Conservation (phyloP, 2,113 vertebrate species). For the Pleuronectes platessa region DNA sequence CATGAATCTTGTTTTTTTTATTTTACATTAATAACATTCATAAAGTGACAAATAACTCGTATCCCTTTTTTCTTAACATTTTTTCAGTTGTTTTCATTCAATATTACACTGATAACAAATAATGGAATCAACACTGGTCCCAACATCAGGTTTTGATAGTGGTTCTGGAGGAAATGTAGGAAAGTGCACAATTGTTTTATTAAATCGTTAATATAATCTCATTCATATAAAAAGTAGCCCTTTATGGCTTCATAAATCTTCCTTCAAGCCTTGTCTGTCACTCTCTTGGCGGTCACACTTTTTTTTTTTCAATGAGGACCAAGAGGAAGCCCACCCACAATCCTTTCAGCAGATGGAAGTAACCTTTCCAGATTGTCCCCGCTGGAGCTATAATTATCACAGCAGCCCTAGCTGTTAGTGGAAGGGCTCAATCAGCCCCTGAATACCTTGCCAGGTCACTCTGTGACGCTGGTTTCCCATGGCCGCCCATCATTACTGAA, state of each 20-base stretch:
- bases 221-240: neutral
- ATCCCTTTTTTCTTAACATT: too few species aligned
- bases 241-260: neutral
- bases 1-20: neutral
- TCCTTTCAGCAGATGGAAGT: slow-evolving; percentile 68
- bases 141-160: too few species aligned
- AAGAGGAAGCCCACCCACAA: slow-evolving; percentile 58
- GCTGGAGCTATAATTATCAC: slow-evolving; percentile 70
- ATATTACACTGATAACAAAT: too few species aligned
- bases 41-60: too few species aligned
- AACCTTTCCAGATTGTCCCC: slow-evolving; percentile 69
- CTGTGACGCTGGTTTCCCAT: slow-evolving; percentile 51
- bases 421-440: slow-evolving; percentile 50
- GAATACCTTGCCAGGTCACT: slow-evolving; percentile 50
- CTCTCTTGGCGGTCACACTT: neutral
- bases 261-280: slow-evolving; percentile 8
- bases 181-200: too few species aligned
- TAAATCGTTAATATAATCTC: too few species aligned
- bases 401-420: slow-evolving; percentile 55
- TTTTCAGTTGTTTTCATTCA: too few species aligned
- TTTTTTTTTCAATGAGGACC: neutral
- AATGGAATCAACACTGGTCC: too few species aligned
- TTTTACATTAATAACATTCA: neutral
- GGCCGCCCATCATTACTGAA: slow-evolving; percentile 35
- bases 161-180: too few species aligned